These are phyloP conservation scores for Upupa epops DNA, from an alignment of 2,113 vertebrate species.

Conservation along the genomic window DNA sequence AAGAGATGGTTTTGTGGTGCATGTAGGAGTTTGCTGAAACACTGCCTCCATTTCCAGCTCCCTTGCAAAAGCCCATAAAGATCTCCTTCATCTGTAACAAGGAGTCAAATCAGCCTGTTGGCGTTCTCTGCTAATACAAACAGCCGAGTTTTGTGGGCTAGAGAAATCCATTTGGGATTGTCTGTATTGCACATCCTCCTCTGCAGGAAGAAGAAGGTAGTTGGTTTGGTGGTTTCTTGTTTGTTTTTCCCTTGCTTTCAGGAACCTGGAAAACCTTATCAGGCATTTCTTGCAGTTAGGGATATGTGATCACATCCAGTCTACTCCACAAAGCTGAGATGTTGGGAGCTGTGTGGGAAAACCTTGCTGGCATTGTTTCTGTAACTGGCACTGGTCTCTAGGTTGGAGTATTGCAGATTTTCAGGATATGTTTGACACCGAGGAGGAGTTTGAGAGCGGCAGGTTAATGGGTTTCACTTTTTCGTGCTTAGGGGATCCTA, in stretches of 20 bases:
- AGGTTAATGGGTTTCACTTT: background rate
- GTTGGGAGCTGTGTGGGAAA: background rate
- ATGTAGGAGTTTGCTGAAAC: background rate
- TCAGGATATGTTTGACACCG: background rate
- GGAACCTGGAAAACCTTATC: background rate
- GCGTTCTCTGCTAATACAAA: background rate
- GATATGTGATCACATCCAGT: background rate
- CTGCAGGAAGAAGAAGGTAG: background rate
- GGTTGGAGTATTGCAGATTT: background rate
- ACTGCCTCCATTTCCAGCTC: background rate
- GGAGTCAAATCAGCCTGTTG: background rate
- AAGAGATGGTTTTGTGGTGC: background rate
- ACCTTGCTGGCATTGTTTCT: background rate
- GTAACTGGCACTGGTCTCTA: background rate
- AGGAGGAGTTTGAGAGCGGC: background rate
- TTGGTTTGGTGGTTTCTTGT: background rate
- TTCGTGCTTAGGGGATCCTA: background rate
- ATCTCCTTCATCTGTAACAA: background rate
- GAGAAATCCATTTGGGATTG: background rate
- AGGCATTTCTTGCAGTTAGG: fast-evolving
- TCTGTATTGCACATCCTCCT: background rate
- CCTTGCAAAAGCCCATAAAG: background rate
- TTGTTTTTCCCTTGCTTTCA: background rate
- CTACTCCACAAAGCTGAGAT: fast-evolving
- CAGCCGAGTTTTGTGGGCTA: background rate